Percentiles rank a stretch among this genome's conserved stretches.
Conservation (phyloP, 1,140 invertebrate species). For the Probaryconus sp. region DNA sequence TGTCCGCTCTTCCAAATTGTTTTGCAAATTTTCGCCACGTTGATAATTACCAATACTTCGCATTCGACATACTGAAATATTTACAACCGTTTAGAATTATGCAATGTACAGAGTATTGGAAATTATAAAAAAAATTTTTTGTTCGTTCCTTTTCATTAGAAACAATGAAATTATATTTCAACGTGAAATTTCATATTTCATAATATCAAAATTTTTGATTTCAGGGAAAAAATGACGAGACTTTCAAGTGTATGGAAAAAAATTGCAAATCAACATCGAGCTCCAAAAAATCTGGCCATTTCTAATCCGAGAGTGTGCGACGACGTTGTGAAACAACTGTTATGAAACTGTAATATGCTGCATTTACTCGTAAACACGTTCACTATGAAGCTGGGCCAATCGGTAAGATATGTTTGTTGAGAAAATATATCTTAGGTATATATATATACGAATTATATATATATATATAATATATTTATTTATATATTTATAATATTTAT, state of each 20-base stretch:
- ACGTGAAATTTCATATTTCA: too few relatives aligned
- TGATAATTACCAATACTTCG: too few relatives aligned
- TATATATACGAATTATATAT: constrained; percentile 39
- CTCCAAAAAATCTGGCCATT: neutral
- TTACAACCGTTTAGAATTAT: too few relatives aligned
- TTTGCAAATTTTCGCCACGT: too few relatives aligned
- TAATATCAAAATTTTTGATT: too few relatives aligned
- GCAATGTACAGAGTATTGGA: too few relatives aligned
- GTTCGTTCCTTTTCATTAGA: too few relatives aligned
- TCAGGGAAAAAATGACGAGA: too few relatives aligned
- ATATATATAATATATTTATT: constrained; percentile 45
- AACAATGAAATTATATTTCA: too few relatives aligned
- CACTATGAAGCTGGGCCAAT: constrained; percentile 70
- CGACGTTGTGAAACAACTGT: constrained; percentile 38
- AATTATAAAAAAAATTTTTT: too few relatives aligned
- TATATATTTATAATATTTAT: constrained; percentile 59
- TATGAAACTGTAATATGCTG: constrained; percentile 38
- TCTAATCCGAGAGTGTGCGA: constrained; percentile 42
- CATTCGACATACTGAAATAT: too few relatives aligned
- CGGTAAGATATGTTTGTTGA: constrained; percentile 74
- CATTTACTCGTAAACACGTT: constrained; percentile 42
- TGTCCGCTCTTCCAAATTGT: too few relatives aligned
- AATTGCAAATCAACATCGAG: constrained; percentile 40
- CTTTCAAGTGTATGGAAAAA: neutral
- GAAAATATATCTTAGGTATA: constrained; percentile 72